Evolutionary conservation across 2,797 vertebrate genomes (phyloP).

Genomic region (Gymnopithys bicolor): DNA sequence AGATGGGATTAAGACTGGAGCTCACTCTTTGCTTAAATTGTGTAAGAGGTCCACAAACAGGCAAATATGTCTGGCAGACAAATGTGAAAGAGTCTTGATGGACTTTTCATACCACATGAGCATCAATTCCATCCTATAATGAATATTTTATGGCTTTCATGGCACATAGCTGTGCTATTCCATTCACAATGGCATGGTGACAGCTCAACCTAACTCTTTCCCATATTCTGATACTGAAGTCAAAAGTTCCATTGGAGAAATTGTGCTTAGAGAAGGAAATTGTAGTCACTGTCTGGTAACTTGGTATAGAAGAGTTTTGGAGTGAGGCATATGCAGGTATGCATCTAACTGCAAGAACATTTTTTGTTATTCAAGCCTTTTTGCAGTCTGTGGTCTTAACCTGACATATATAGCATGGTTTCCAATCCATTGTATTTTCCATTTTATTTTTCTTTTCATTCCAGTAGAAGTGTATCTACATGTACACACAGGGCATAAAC

Average conservation of each 20-base stretch:
- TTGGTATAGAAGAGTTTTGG: background rate
- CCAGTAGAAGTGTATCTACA: background rate
- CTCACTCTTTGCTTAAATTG: background rate
- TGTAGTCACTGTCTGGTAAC: background rate
- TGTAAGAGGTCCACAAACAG: background rate
- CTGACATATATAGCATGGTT: background rate
- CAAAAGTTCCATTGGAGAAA: background rate
- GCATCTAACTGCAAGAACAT: background rate
- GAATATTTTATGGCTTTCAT: background rate
- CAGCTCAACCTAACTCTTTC: background rate
- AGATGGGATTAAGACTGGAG: background rate
- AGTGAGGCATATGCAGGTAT: background rate
- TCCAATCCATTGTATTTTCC: background rate
- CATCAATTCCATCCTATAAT: accelerated
- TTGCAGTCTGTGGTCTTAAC: background rate
- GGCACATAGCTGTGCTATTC: background rate
- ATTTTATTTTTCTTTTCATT: background rate
- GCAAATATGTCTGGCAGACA: background rate
- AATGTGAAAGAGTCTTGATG: background rate
- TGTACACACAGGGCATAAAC: background rate
- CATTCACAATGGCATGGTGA: background rate
- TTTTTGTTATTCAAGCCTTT: background rate
- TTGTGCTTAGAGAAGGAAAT: background rate
- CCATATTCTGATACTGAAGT: background rate
- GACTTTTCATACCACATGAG: accelerated